Evolutionary conservation across 2,113 vertebrate genomes (phyloP).

Genomic region (Hippoglossus stenolepis): DNA sequence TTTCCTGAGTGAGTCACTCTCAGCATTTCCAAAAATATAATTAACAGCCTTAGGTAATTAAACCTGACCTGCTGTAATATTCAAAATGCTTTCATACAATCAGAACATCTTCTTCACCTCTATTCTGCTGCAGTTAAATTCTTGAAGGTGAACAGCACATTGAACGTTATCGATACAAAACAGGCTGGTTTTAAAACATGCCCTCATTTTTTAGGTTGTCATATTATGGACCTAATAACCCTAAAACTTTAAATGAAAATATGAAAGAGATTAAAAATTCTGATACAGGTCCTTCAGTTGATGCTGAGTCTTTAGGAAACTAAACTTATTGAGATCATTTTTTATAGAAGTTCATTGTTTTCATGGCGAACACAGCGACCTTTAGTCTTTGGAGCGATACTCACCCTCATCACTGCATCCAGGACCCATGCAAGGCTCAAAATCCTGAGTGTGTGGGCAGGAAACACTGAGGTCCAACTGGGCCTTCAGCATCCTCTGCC

Average conservation of each 20-base stretch:
- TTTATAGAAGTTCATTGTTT: not conserved
- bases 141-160: not conserved
- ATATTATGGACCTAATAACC: too few relatives aligned
- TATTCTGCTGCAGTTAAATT: too few relatives aligned
- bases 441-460: constrained; percentile 97
- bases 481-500: constrained; percentile 98
- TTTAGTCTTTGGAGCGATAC: constrained; percentile 13
- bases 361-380: not conserved
- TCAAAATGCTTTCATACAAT: too few relatives aligned
- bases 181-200: not conserved
- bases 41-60: too few relatives aligned
- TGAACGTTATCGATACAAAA: not conserved
- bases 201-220: too few relatives aligned
- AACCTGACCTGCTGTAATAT: too few relatives aligned
- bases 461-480: constrained; percentile 96
- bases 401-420: constrained; percentile 97
- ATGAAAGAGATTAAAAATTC: too few relatives aligned
- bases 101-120: not conserved
- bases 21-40: not conserved
- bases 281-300: too few relatives aligned
- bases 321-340: too few relatives aligned
- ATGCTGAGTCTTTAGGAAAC: too few relatives aligned
- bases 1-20: not conserved
- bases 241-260: too few relatives aligned
- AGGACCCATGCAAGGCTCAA: constrained; percentile 98